Evolutionary conservation across 23 tunicate species (phyloP).

Genomic region (Phallusia fumigata): DNA sequence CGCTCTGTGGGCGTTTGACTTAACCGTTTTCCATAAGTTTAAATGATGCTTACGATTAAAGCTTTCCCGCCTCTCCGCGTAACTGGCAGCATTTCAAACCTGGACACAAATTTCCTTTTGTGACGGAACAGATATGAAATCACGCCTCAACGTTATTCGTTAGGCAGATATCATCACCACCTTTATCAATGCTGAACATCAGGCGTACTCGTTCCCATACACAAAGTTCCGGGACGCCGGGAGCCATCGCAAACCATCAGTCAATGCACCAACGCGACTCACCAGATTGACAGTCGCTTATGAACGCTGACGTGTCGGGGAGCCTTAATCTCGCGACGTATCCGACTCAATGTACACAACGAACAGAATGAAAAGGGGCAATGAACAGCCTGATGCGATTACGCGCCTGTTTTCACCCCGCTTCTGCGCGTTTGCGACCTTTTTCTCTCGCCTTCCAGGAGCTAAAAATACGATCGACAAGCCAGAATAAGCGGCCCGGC

Average conservation of each 20-base stretch:
- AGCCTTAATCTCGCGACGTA: constrained; percentile 9
- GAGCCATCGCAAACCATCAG: constrained; percentile 8
- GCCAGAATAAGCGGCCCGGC: constrained; percentile 8
- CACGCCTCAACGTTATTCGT: too few species aligned
- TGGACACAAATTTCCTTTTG: too few species aligned
- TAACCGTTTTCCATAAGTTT: too few species aligned
- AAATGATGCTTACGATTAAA: too few species aligned
- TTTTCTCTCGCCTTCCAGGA: constrained; percentile 1
- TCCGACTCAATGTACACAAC: neutral
- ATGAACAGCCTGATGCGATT: constrained; percentile 9
- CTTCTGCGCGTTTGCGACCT: neutral
- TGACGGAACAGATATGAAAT: too few species aligned
- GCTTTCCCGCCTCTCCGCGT: too few species aligned
- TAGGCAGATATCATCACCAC: too few species aligned
- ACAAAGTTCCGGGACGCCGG: constrained; percentile 5
- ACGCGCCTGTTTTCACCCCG: neutral
- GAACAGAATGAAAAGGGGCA: neutral
- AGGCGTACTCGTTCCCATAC: neutral
- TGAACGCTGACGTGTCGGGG: constrained; percentile 6
- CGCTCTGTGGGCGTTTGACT: too few species aligned
- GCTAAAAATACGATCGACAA: constrained; percentile 13
- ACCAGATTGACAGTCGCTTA: constrained; percentile 6
- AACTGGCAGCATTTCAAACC: too few species aligned
- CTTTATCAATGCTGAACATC: too few species aligned
- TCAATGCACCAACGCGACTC: neutral